Base-by-base conservation (phyloP, 2,888 invertebrate species). In the Lordiphosa andalusiaca region DNA sequence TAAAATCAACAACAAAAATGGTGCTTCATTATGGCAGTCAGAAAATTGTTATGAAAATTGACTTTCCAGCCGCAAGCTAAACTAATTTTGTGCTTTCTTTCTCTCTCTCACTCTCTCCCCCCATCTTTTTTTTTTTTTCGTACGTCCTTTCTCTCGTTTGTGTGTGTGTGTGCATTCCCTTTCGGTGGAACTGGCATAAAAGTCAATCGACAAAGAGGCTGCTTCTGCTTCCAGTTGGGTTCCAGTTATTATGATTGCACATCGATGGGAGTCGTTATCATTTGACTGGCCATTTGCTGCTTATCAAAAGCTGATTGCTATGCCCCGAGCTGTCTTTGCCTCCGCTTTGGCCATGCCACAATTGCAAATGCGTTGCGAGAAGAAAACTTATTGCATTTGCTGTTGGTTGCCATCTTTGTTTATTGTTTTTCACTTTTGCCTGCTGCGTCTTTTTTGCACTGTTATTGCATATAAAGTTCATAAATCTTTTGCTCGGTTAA, bases 21-120 rank as follows among this genome's bases (percentile, higher is more conserved):
- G 50, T 48, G 82, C 78, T 81, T 76, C 81, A 76, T 76, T 76
- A 81, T 77, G 67, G 49, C 69, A 82, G 64, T 65, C 62, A 66
- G 76, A 83, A 74, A 83, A 44, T 44, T 74, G 83, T 83, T 80
- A 83, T 80, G 83, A 80, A 74, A 80, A 80, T 80, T 80, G 78
- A 80, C 66, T 78, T 83, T 69, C 69, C 71, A 41, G 75, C 80
- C 75, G 52, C 67, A 53, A 44, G 80, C 81, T 51, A 81, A 80
- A 83, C 77, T 80, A 77, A 83, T 83, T 80, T 80, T 62, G 67
- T 65, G 53, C 61, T 51, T 40, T 60, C 47, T 53, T 36, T 35
- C 19, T 38, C 38, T 49, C 25, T 33, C 47, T 36, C 16, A 1
- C 16, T 16, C 16, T 16, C 16, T n/a, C n/a, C n/a, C n/a, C n/a